phyloP scores from a whole-genome alignment of 2,888 invertebrate genomes.

The Bimastos eiseni region DNA sequence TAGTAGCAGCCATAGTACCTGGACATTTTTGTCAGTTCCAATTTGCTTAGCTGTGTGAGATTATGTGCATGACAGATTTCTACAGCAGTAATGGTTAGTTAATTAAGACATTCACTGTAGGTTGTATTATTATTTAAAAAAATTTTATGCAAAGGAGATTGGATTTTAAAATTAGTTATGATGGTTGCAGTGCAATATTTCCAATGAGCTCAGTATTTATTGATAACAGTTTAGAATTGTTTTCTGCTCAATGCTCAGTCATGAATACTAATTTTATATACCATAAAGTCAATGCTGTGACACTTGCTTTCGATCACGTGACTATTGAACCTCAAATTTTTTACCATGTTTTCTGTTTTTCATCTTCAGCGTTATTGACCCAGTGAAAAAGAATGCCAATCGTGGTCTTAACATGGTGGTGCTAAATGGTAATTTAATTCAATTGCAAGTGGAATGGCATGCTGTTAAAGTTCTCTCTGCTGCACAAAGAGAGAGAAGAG shows the following conservation, averaged over 20 bases:
- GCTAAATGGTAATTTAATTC: slow-evolving; percentile 50
- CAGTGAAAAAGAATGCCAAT: slow-evolving; percentile 49
- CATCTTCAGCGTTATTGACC: slow-evolving; percentile 49
- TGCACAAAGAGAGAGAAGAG: background rate
- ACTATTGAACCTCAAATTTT: background rate
- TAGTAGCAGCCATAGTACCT: background rate
- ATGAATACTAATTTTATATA: background rate
- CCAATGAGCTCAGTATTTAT: too few species aligned
- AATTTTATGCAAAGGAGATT: too few species aligned
- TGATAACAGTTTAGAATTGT: background rate
- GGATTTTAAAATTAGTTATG: too few species aligned
- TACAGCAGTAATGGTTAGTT: too few species aligned
- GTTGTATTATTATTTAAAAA: too few species aligned
- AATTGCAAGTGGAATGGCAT: background rate
- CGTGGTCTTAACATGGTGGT: slow-evolving; percentile 56
- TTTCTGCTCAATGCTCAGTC: background rate
- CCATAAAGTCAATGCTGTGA: background rate
- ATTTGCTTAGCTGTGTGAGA: too few species aligned
- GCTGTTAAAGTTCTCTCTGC: background rate
- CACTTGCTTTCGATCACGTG: background rate
- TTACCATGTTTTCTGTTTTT: background rate
- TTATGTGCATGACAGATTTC: too few species aligned
- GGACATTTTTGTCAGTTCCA: too few species aligned
- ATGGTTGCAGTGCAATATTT: too few species aligned
- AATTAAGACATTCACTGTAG: too few species aligned